A percentile compares a stretch with the other conserved stretches of the same genome.
Conservation (phyloP, 2,888 invertebrate genomes). For the Bugula neritina region DNA sequence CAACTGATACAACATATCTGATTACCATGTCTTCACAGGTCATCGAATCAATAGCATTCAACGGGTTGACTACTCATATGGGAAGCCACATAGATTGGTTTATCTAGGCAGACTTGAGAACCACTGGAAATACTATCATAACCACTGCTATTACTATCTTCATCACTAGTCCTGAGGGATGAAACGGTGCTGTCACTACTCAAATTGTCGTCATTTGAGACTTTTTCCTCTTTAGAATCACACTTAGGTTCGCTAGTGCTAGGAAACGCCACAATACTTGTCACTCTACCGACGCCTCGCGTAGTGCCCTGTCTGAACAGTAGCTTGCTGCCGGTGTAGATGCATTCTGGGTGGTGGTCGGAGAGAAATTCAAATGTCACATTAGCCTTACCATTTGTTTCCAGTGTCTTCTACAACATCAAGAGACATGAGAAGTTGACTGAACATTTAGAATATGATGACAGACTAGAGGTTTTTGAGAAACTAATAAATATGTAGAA, state of each 20-base stretch:
- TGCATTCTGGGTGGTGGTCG: slow-evolving; percentile 81
- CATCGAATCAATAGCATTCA: too few species aligned
- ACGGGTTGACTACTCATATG: too few species aligned
- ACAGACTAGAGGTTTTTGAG: too few species aligned
- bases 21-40: too few species aligned
- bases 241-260: background rate
- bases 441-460: too few species aligned
- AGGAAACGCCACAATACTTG: slow-evolving; percentile 38
- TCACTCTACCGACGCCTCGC: slow-evolving; percentile 77
- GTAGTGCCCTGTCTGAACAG: slow-evolving; percentile 77
- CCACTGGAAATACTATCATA: background rate
- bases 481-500: background rate
- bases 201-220: background rate
- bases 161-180: background rate
- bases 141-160: background rate
- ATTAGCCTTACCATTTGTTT: slow-evolving; percentile 77
- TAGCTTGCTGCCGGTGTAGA: slow-evolving; percentile 70
- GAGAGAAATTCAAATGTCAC: slow-evolving; percentile 82
- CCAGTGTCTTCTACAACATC: slow-evolving; percentile 45
- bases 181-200: slow-evolving; percentile 31
- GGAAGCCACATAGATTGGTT: too few species aligned
- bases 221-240: background rate
- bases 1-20: too few species aligned
- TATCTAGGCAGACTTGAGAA: too few species aligned
- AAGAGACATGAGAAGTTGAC: background rate